Conservation (phyloP, 2,113 vertebrate genomes). For the Cryptoleucopteryx plumbea region DNA sequence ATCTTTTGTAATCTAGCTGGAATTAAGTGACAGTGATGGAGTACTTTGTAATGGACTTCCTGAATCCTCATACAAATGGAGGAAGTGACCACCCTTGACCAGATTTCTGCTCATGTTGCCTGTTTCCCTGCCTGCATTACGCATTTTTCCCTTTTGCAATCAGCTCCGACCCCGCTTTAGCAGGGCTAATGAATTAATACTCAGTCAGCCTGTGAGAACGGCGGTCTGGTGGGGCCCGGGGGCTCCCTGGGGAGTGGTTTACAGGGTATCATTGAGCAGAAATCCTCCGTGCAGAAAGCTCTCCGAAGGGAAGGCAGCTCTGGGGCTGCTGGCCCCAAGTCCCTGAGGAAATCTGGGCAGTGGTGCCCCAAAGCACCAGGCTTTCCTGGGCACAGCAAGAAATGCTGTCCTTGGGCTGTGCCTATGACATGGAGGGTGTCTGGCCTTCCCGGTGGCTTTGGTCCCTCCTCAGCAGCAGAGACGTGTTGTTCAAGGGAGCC, state of each 20-base stretch:
- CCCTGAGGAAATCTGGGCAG: not conserved
- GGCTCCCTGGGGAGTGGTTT: not conserved
- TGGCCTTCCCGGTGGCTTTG: not conserved
- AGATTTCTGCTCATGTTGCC: conserved; percentile 26
- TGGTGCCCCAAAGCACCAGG: not conserved
- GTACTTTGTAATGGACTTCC: conserved; percentile 43
- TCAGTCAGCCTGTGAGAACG: not conserved
- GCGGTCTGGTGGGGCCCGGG: not conserved
- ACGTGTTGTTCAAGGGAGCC: not conserved
- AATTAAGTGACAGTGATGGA: conserved; percentile 58
- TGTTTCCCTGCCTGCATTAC: conserved; percentile 24
- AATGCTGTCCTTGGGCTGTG: not conserved
- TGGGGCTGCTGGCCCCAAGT: not conserved
- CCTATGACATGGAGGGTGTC: not conserved
- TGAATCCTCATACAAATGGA: conserved; percentile 25
- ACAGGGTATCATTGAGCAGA: not conserved
- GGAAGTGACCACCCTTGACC: conserved; percentile 61
- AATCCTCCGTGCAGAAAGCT: not conserved
- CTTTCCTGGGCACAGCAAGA: not conserved
- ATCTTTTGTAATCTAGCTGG: conserved; percentile 20
- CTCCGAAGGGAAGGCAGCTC: not conserved
- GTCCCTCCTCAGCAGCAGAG: not conserved
- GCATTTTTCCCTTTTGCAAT: conserved; percentile 8
- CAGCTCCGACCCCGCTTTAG: not conserved
- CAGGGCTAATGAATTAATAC: not conserved